Conservation (phyloP, 2,888 invertebrate genomes). For the Thymelicus lineola region DNA sequence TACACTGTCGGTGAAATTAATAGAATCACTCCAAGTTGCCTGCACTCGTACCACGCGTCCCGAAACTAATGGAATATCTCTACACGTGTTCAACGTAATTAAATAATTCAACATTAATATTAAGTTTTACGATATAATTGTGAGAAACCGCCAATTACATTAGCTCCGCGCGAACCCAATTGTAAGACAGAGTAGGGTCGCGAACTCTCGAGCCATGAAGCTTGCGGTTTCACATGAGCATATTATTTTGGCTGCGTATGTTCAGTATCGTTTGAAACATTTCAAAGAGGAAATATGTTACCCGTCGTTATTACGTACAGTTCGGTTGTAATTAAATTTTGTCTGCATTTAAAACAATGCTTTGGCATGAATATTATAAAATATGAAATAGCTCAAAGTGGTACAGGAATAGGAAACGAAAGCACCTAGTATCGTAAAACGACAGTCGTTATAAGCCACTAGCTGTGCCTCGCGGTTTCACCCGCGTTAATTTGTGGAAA, state of each 20-base stretch:
- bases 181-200: conserved; percentile 2
- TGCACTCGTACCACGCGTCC: background rate
- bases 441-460: too few relatives aligned
- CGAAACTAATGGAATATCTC: conserved; percentile 20
- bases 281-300: too few relatives aligned
- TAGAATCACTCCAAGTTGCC: conserved; percentile 13
- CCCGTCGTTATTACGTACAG: too few relatives aligned
- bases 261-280: background rate
- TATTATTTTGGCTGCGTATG: background rate
- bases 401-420: too few relatives aligned
- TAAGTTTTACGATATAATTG: conserved; percentile 16
- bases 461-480: too few relatives aligned
- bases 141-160: conserved; percentile 19
- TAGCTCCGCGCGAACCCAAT: conserved; percentile 2
- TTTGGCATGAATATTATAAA: too few relatives aligned
- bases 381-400: too few relatives aligned
- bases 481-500: too few relatives aligned
- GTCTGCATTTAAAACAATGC: too few relatives aligned
- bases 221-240: background rate
- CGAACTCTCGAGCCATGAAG: background rate
- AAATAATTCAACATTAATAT: conserved; percentile 9
- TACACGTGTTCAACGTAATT: background rate
- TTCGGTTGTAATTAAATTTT: too few relatives aligned
- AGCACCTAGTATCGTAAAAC: too few relatives aligned
- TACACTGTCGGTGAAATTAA: conserved; percentile 5